phyloP scores from a whole-genome alignment of 2,888 invertebrate species.

The Scaptomyza reducta region DNA sequence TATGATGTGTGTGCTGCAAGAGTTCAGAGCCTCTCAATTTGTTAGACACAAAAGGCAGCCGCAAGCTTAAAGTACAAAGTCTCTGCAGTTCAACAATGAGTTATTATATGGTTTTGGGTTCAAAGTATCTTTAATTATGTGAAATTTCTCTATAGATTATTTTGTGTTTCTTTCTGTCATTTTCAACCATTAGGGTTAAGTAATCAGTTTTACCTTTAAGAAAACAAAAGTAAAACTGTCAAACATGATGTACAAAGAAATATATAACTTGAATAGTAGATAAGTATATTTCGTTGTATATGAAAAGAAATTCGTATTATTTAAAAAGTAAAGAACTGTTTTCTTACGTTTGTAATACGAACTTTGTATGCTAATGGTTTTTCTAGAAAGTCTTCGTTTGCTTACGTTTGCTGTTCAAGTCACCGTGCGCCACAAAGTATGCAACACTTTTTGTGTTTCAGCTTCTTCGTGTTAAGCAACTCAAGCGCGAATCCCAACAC shows the following conservation, averaged over 20 bases:
- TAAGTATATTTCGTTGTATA: too few relatives aligned
- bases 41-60: constrained; percentile 41
- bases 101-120: constrained; percentile 35
- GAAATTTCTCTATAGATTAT: constrained; percentile 2
- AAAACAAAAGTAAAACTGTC: too few relatives aligned
- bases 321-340: too few relatives aligned
- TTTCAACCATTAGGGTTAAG: too few relatives aligned
- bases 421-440: constrained; percentile 42
- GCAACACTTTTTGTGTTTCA: constrained; percentile 57
- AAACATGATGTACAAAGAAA: too few relatives aligned
- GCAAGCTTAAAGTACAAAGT: neutral
- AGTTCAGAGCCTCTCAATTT: constrained; percentile 64
- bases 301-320: too few relatives aligned
- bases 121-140: constrained; percentile 54
- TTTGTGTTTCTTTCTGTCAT: too few relatives aligned
- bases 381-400: neutral
- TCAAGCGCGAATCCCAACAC: constrained; percentile 53
- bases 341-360: too few relatives aligned
- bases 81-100: constrained; percentile 32
- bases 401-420: constrained; percentile 19
- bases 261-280: too few relatives aligned
- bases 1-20: constrained; percentile 55
- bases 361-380: too few relatives aligned
- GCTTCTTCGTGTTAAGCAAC: constrained; percentile 55
- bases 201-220: too few relatives aligned